Conservation (phyloP, 2,888 invertebrate species). For the Ephialtes manifestator region DNA sequence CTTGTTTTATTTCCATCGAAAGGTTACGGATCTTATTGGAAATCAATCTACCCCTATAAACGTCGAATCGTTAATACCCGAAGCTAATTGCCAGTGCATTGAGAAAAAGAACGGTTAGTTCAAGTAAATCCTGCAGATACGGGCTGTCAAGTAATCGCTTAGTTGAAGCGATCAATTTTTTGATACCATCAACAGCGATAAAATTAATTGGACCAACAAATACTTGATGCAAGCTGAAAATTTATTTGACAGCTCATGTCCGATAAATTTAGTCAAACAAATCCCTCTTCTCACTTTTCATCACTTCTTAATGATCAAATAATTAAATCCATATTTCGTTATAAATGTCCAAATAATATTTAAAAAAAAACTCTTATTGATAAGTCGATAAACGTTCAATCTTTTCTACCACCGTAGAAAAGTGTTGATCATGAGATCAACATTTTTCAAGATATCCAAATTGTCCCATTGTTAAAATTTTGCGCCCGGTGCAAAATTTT, state of each 20-base stretch:
- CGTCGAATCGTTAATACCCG: background rate
- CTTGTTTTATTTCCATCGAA: background rate
- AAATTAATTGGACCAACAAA: too few species aligned
- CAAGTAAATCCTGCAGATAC: too few species aligned
- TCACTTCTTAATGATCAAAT: background rate
- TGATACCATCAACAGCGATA: too few species aligned
- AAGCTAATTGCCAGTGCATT: too few species aligned
- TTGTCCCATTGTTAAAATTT: background rate
- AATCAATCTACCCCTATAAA: slow-evolving; percentile 15
- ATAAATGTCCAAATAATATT: background rate
- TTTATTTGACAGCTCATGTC: too few species aligned
- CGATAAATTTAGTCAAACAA: too few species aligned
- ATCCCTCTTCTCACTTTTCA: background rate
- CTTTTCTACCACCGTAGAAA: too few species aligned
- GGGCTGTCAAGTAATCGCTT: too few species aligned
- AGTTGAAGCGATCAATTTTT: too few species aligned
- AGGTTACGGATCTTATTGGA: background rate
- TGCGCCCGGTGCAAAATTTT: background rate
- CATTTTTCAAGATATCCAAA: background rate
- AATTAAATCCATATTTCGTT: background rate
- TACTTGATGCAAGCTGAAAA: too few species aligned
- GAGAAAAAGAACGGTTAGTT: too few species aligned
- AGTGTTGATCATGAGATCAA: background rate
- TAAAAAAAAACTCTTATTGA: background rate
- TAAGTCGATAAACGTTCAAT: background rate